Conservation (phyloP, 1,140 invertebrate species). For the Mycetomoellerius zeteki region DNA sequence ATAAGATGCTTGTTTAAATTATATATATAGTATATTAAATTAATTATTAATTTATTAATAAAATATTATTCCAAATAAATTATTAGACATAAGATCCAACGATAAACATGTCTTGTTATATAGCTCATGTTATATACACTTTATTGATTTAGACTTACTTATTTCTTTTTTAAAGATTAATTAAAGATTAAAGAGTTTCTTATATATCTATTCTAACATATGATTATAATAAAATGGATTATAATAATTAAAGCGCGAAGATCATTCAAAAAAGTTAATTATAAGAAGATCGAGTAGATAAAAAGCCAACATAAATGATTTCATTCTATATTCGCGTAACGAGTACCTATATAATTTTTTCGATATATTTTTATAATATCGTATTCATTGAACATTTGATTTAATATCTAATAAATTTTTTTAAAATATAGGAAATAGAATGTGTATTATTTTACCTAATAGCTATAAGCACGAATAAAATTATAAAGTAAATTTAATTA, state of each 20-base stretch:
- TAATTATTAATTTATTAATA: no score
- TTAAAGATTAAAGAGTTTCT: neutral
- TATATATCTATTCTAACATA: neutral
- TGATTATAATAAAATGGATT: neutral
- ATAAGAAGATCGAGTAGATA: neutral
- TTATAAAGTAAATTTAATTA: slow-evolving; percentile 16
- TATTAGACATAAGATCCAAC: no score
- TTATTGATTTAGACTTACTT: no score
- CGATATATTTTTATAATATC: neutral
- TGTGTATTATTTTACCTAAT: neutral
- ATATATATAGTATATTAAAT: no score
- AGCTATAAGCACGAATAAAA: slow-evolving; percentile 1
- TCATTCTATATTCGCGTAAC: neutral
- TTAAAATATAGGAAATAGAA: neutral
- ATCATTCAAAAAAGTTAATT: neutral
- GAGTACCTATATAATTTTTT: neutral
- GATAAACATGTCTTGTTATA: no score
- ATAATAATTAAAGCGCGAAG: neutral
- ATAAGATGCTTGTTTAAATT: no score
- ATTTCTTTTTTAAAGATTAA: neutral
- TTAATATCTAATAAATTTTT: neutral
- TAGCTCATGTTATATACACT: no score
- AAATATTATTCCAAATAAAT: no score
- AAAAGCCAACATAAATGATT: neutral
- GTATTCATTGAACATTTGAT: neutral